Evolutionary conservation across 1,140 invertebrate genomes (phyloP), one percentile per base, ranked within the genome.

Genomic region (Zophobas morio): DNA sequence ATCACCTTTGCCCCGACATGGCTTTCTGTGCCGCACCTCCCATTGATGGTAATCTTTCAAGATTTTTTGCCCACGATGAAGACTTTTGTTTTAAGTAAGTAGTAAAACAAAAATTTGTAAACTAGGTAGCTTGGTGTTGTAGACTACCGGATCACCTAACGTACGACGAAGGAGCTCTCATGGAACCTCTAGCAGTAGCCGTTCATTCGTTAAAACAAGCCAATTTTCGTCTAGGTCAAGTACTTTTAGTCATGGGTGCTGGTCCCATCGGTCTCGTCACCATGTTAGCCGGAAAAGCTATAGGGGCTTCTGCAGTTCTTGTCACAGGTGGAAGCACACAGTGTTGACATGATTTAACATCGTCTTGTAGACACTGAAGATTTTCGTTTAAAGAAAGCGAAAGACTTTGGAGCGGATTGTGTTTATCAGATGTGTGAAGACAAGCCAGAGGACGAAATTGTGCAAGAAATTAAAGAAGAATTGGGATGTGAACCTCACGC

Each of bases 71-170:
- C 53, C 96, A 98, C 83, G 92, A 95, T 20, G 96, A 96, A 6
- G 96, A 98, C 87, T 98, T 97, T 86, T 98, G 96, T 84, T 96
- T 91, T 88, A 96, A 96, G 95, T 96, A 86, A 32, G n/a, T n/a
- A 36, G 33, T 1, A 40, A 66, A 39, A 3, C 6, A 40, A 8
- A 6, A 42, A 66, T 37, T 66, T 66, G n/a, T 66, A 37, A 5
- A 20, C 20, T 20, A 40, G 2, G 34, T 1, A 70, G 20, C 6
- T 8, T n/a, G 6, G 32, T 20, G 32, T 72, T 78, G n/a, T 49
- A 96, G 96, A 86, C 86, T 99, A 35, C 97, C 97, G 0, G 93
- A 96, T 81, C 89, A 97, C 87, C 92, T 99, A 1, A 90, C 89
- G n/a, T 90, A 96, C 84, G 96, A 98, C 85, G 97, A 99, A 88